Evolutionary conservation across 2,888 invertebrate species (phyloP), one percentile per base, ranked within the genome.

Genomic region (Metalampra italica): DNA sequence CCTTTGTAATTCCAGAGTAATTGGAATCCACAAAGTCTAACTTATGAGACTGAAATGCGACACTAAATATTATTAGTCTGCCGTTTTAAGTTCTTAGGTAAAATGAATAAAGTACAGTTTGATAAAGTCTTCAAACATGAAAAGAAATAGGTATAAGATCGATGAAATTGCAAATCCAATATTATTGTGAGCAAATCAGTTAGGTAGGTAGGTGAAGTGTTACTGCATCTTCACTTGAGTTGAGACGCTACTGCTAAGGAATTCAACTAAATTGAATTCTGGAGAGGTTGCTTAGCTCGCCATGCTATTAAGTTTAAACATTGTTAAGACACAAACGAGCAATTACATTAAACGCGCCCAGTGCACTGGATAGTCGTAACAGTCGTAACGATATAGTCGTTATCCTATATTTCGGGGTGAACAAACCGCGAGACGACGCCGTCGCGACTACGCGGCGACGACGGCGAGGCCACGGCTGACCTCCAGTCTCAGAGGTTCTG

Each of bases 371-470:
- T 11, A 32, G 32, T 9, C 64, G 64, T 59, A 66, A 22, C 66
- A 68, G 71, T 82, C 78, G 80, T 82, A 79, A 79, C 76, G 76
- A 77, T 75, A 57, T 75, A 57, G 78, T 81, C 81, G 82, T 88
- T 85, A 86, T 83, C 73, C 82, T 77, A 85, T 69, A 78, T 82
- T 82, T 81, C 57, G 80, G 75, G 85, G 83, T 85, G 82, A 75
- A 82, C 78, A 84, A 80, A 84, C 84, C 75, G 60, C 54, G 69
- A 57, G 59, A 65, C 65, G 71, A 60, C 60, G 63, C 57, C 75
- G 76, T 60, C 78, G 76, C 74, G 79, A 71, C 78, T 64, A 45
- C 54, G 54, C 65, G 53, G 38, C 62, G 82, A 66, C 62, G 82
- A 66, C 77, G 73, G 64, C 76, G 62, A 64, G 63, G 59, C 61